Evolutionary conservation across 2,888 invertebrate species (phyloP).

Genomic region (Caenorhabditis wallacei): DNA sequence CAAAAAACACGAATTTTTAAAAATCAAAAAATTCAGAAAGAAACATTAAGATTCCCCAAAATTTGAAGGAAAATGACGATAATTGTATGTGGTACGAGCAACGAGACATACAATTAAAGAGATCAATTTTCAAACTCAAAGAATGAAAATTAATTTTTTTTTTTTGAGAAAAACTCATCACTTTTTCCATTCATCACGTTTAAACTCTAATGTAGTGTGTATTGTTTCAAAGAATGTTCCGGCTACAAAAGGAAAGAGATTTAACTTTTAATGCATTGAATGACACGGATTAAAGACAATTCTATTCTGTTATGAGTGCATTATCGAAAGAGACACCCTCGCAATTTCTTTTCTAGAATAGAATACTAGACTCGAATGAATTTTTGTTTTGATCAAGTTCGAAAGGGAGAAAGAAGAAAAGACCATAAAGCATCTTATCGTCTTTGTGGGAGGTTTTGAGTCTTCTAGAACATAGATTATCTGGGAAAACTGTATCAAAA

Average conservation of each 20-base stretch:
- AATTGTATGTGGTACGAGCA: background rate
- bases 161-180: background rate
- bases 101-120: background rate
- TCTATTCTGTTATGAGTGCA: slow-evolving; percentile 1
- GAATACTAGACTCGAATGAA: background rate
- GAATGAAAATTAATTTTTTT: background rate
- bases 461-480: too few species aligned
- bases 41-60: background rate
- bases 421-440: too few species aligned
- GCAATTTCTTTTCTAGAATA: background rate
- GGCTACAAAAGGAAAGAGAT: slow-evolving; percentile 1
- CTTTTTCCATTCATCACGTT: slow-evolving; percentile 28
- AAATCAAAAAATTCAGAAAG: background rate
- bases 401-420: too few species aligned
- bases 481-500: too few species aligned
- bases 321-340: background rate
- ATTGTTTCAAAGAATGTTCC: slow-evolving; percentile 12
- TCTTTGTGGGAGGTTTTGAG: too few species aligned
- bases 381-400: background rate
- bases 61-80: background rate
- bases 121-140: background rate
- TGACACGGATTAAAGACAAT: slow-evolving; percentile 6
- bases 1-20: slow-evolving; percentile 4
- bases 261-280: background rate
- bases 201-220: slow-evolving; percentile 19